Conservation (phyloP, 2,797 vertebrate genomes). For the Betta splendens region DNA sequence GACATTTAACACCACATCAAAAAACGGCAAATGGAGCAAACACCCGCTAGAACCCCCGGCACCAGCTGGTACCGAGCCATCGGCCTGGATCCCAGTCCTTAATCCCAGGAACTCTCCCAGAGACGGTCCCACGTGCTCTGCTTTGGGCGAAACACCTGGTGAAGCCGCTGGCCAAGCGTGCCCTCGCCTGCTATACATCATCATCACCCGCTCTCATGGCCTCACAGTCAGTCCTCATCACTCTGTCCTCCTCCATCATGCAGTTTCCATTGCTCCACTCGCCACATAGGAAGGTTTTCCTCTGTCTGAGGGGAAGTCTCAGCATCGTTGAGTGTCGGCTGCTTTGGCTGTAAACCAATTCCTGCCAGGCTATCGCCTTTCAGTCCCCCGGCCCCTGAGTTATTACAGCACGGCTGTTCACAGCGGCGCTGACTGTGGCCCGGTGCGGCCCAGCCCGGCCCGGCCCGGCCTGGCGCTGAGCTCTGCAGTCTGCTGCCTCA, state of each 20-base stretch:
- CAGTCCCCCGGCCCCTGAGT: slow-evolving; percentile 75
- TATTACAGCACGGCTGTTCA: slow-evolving; percentile 73
- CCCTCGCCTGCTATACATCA: slow-evolving; percentile 56
- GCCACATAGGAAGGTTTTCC: slow-evolving; percentile 80
- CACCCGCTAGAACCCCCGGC: slow-evolving; percentile 20
- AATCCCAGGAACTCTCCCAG: slow-evolving; percentile 61
- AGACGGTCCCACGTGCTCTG: slow-evolving; percentile 22
- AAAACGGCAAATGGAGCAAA: slow-evolving; percentile 47
- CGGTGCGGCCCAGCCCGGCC: slow-evolving; percentile 46
- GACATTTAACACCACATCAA: slow-evolving; percentile 72
- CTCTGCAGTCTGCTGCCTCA: slow-evolving; percentile 40
- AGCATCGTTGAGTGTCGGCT: slow-evolving; percentile 64
- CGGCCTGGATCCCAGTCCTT: slow-evolving; percentile 52
- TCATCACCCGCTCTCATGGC: slow-evolving; percentile 60
- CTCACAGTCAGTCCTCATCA: slow-evolving; percentile 53
- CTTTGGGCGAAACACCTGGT: slow-evolving; percentile 59
- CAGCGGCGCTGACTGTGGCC: slow-evolving; percentile 47
- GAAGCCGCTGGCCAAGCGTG: slow-evolving; percentile 20
- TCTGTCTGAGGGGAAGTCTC: slow-evolving; percentile 78
- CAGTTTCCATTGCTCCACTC: slow-evolving; percentile 49
- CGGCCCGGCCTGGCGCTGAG: slow-evolving; percentile 43
- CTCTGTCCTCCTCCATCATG: slow-evolving; percentile 60
- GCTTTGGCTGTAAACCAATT: slow-evolving; percentile 77
- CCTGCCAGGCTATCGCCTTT: slow-evolving; percentile 79
- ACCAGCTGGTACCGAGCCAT: slow-evolving; percentile 67